A percentile compares a stretch with the other conserved stretches of the same genome.
These are phyloP conservation scores for Aurelia sp. DNA, from an alignment of 30 jellyfish, hydroid and myxozoan genomes.

Conservation along the genomic window DNA sequence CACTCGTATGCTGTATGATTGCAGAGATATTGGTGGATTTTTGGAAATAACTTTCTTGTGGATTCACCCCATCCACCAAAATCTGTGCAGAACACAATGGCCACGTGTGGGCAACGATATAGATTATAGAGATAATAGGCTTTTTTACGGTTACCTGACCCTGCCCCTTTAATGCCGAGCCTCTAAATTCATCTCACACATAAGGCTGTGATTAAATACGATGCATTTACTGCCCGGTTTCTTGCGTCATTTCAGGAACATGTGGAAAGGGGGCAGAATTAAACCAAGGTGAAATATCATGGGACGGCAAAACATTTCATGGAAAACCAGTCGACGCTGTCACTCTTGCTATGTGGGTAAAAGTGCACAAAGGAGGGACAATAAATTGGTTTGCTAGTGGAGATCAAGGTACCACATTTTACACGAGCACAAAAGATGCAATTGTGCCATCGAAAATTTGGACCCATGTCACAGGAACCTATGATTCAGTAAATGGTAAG, in stretches of 20 bases:
- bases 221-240: not conserved
- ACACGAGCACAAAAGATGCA: conserved; percentile 80
- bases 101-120: no score
- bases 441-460: conserved; percentile 92
- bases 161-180: no score
- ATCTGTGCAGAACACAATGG: no score
- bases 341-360: conserved; percentile 95
- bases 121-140: no score
- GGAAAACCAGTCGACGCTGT: conserved; percentile 87
- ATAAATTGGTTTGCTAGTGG: conserved; percentile 95
- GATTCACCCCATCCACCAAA: no score
- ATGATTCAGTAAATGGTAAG: conserved; percentile 90
- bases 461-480: conserved; percentile 98
- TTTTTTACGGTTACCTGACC: no score
- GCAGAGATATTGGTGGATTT: no score
- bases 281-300: conserved; percentile 86
- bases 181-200: no score
- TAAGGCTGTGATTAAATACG: no score
- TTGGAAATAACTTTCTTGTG: no score
- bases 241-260: conserved; percentile 65
- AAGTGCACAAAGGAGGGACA: conserved; percentile 86
- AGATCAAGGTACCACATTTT: conserved; percentile 79
- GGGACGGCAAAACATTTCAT: conserved; percentile 87
- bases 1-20: no score
- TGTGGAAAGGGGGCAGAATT: conserved; percentile 93